Percentiles rank a stretch among this genome's conserved stretches.
These are phyloP conservation scores for Lasius platythorax DNA, from an alignment of 2,888 invertebrate genomes.

Conservation along the genomic window DNA sequence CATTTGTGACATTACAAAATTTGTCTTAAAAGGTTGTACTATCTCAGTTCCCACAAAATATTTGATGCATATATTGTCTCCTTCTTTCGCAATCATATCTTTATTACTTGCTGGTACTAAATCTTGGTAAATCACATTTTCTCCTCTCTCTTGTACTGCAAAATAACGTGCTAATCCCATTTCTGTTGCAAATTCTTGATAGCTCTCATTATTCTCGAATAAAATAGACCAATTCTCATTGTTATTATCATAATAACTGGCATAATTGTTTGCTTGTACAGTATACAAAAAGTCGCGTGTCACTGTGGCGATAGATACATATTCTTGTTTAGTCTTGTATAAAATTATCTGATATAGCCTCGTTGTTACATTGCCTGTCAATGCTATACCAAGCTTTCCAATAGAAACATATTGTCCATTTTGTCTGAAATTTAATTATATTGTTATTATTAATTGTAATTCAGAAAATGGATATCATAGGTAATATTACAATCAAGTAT, in stretches of 20 bases:
- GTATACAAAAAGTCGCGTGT: constrained; percentile 79
- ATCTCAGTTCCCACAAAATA: constrained; percentile 76
- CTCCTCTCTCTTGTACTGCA: constrained; percentile 69
- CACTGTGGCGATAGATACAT: constrained; percentile 79
- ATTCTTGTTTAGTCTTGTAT: constrained; percentile 82
- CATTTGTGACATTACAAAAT: constrained; percentile 68
- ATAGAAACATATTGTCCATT: constrained; percentile 80
- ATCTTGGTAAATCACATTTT: constrained; percentile 79
- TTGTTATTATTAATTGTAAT: constrained; percentile 14
- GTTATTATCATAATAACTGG: constrained; percentile 86
- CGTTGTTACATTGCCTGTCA: constrained; percentile 78
- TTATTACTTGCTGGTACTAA: constrained; percentile 69
- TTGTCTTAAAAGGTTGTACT: constrained; percentile 77
- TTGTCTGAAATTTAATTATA: constrained; percentile 71
- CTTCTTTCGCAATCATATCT: constrained; percentile 74
- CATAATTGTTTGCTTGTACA: constrained; percentile 80
- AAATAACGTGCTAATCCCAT: constrained; percentile 79
- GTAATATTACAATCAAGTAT: constrained; percentile 1
- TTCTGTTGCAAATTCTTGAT: constrained; percentile 82
- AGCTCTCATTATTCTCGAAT: constrained; percentile 84
- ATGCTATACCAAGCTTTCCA: constrained; percentile 83
- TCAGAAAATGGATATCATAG: constrained; percentile 4
- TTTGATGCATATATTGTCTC: constrained; percentile 75
- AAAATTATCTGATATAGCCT: constrained; percentile 82
- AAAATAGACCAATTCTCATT: constrained; percentile 88